Evolutionary conservation across 2,797 vertebrate genomes (phyloP), one percentile per base, ranked within the genome.

Genomic region (Psittacula derbiana): DNA sequence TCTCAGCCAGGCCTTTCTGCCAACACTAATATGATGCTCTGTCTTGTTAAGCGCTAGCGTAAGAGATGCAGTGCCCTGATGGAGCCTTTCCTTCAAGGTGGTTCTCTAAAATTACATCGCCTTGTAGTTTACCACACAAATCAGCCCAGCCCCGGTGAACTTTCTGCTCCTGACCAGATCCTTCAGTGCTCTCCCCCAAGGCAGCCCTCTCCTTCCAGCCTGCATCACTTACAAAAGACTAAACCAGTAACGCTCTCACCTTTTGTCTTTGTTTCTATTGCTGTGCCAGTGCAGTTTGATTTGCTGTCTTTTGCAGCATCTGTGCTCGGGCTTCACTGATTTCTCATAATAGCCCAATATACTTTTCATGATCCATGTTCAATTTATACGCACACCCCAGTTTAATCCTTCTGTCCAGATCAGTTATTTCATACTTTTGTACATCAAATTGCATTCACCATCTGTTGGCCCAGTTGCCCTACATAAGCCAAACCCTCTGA

Each of bases 341-440:
- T 95, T 90, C 84, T 80, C 44, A 30, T 87, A 96, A 96, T 79
- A 93, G 60, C 47, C 55, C 69, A 62, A 83, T 65, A 85, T 41
- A 88, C 53, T 93, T 84, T 79, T 89, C 3, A 16, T 53, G 74
- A 94, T 95, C 85, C 64, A 12, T 33, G 70, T 90, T 97, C 94
- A 92, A 66, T 95, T 95, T 81, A 76, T 58, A 74, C 16, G 5
- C 79, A 69, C 62, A 73, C 78, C 28, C 83, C 41, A 52, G 65
- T 88, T 94, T 82, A 93, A 86, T 95, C 89, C 91, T 90, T 88
- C 80, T 91, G 81, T 86, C 95, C 75, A 88, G 75, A 93, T 79
- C 89, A 87, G 76, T 93, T 96, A 95, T 96, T 95, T 94, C 86
- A 89, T 94, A 94, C 76, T 94, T 96, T 62, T 79, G 69, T 67